Evolutionary conservation across 2,113 vertebrate genomes (phyloP), one percentile per base, ranked within the genome.

Genomic region (Mastomys natalensis): DNA sequence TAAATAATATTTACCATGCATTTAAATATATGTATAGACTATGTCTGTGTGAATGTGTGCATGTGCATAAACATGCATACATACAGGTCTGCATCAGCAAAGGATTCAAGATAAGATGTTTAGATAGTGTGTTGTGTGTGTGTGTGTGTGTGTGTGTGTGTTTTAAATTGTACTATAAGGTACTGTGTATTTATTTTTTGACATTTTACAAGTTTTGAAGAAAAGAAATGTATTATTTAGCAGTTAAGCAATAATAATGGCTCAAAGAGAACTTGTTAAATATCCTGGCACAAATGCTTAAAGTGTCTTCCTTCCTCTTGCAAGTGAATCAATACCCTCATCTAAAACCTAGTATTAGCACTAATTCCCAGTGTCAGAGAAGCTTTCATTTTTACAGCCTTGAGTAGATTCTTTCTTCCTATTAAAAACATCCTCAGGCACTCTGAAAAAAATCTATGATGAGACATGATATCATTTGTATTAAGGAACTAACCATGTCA

Each of bases 291-390:
- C 1, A 31, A 85, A 7, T 70, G 78, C 26, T 88, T 17, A 70
- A 97, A 80, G 31, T 48, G 66, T n/a, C 5, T 91, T 72, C 31
- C 13, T 73, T 70, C 26, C 37, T 87, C 26, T 82, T 76, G 5
- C 62, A 48, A 80, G 78, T 94, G 89, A 91, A 82, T 89, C 60
- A 70, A 58, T 78, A 80, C 2, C 26, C 21, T 88, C 8, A 66
- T 64, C 84, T 87, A 80, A 91, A 97, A 93, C 34, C 68, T 55
- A 48, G 29, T 16, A 37, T 95, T 90, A 93, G 13, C 74, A 90
- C 77, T 89, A 72, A 81, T 93, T 95, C 40, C n/a, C 51, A 40
- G 51, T 85, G 89, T 66, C 78, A 93, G 76, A 76, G 1, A 93
- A 53, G 1, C 9, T 87, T 37, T 93, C 43, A 40, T 48, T n/a